Base-by-base conservation (phyloP, 2,888 invertebrate species). In the Ptilodon capucinus region DNA sequence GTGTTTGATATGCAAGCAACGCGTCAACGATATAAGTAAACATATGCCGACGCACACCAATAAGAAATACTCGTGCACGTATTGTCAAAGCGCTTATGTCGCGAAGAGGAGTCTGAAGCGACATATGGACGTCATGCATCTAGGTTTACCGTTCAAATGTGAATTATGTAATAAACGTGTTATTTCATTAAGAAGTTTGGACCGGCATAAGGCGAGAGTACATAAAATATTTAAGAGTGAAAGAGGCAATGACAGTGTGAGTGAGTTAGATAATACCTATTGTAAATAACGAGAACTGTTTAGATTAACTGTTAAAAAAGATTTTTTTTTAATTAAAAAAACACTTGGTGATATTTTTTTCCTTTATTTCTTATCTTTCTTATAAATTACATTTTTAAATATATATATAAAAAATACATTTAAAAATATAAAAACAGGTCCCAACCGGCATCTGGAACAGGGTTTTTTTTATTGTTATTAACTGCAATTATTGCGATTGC, bases 41-140 rank as follows among this genome's bases (percentile, higher is more conserved):
- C 68, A 67, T 36, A 48, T 59, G 51, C 25, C 41, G 2, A 19
- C 7, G 2, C 53, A 51, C 6, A 32, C 39, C 0, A 25, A 42
- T 0, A 47, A 45, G 4, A 18, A 9, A 0, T 41, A 0, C 16
- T 6, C 34, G 0, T 65, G 68, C n/a, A 46, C 51, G 0, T 6
- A 50, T 0, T 65, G 65, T 18, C 50, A 47, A 0, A 57, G 40
- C 4, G 23, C 30, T 0, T 65, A 58, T 4, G 8, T 49, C 0
- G 34, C 42, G 4, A 57, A 46, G 1, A 51, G 38, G 5, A n/a
- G 51, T 0, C n/a, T 65, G 0, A 64, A 35, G 0, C 39, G 61
- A 0, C 65, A 65, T 19, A 67, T 57, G 6, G 0, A 39, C 0
- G 35, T 34, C 0, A 52, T 46, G 18, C 65, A 65, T 35, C 59